Conservation (phyloP, 2,888 invertebrate species). For the Lasioglossum pauxillum region DNA sequence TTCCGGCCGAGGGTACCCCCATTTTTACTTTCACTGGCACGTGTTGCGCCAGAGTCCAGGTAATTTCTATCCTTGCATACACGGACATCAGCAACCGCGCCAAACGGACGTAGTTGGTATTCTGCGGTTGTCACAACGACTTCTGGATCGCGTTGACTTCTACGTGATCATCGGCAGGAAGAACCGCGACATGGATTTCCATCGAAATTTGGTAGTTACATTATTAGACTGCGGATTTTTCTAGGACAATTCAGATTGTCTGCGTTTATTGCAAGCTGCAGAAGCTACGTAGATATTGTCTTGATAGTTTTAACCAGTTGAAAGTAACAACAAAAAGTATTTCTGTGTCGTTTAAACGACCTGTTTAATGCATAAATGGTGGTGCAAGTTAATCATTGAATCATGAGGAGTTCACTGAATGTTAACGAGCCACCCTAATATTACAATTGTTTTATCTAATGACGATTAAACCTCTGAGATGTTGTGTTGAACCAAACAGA, state of each 20-base stretch:
- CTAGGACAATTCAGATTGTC: not conserved
- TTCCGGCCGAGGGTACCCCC: not conserved
- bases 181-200: constrained; percentile 43
- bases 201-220: constrained; percentile 46
- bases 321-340: too few species aligned
- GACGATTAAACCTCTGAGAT: too few species aligned
- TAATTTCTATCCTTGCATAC: constrained; percentile 48
- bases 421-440: too few species aligned
- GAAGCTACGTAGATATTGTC: too few species aligned
- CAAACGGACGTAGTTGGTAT: constrained; percentile 59
- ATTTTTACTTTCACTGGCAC: constrained; percentile 70
- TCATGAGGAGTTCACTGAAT: too few species aligned
- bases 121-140: constrained; percentile 41
- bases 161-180: not conserved
- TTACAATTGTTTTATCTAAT: too few species aligned
- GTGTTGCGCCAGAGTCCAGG: constrained; percentile 57
- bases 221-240: not conserved
- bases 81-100: not conserved
- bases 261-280: not conserved
- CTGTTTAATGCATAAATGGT: too few species aligned
- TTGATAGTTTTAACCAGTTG: not conserved
- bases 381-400: too few species aligned
- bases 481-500: not conserved
- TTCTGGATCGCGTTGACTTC: constrained; percentile 13
- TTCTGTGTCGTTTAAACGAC: too few species aligned